Conservation (phyloP, 2,888 invertebrate species). For the Bembecia ichneumoniformis region DNA sequence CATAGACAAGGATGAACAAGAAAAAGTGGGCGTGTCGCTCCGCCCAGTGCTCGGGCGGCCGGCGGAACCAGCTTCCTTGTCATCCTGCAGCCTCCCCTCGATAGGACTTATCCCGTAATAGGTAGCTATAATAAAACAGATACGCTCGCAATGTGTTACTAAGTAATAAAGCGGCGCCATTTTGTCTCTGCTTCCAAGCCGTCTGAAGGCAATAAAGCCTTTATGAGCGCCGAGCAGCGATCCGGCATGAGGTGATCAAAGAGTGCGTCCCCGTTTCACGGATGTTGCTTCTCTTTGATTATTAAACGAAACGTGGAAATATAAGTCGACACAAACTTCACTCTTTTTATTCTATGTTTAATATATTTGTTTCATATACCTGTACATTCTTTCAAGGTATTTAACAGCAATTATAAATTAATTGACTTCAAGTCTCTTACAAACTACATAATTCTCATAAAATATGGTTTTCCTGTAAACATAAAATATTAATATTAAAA, state of each 20-base stretch:
- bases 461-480: too few relatives aligned
- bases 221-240: conserved; percentile 54
- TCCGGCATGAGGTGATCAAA: conserved; percentile 61
- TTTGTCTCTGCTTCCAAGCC: conserved; percentile 61
- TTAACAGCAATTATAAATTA: too few relatives aligned
- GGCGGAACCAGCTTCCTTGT: conserved; percentile 36
- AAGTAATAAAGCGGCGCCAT: conserved; percentile 71
- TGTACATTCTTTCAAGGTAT: not conserved
- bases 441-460: too few relatives aligned
- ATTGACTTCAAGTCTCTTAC: too few relatives aligned
- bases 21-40: conserved; percentile 67
- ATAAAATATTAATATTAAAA: too few relatives aligned
- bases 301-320: conserved; percentile 54
- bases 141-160: conserved; percentile 65
- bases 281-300: conserved; percentile 48
- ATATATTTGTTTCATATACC: conserved; percentile 8
- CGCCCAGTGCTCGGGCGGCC: conserved; percentile 46
- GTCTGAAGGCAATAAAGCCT: conserved; percentile 53
- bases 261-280: conserved; percentile 52
- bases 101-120: conserved; percentile 57
- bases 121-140: conserved; percentile 66
- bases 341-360: conserved; percentile 1
- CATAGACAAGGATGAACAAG: conserved; percentile 27
- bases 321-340: conserved; percentile 17
- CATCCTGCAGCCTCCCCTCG: conserved; percentile 46